A percentile compares a stretch with the other conserved stretches of the same genome.
Evolutionary conservation across 2,113 vertebrate species (phyloP).

Genomic region (Serinus canaria): DNA sequence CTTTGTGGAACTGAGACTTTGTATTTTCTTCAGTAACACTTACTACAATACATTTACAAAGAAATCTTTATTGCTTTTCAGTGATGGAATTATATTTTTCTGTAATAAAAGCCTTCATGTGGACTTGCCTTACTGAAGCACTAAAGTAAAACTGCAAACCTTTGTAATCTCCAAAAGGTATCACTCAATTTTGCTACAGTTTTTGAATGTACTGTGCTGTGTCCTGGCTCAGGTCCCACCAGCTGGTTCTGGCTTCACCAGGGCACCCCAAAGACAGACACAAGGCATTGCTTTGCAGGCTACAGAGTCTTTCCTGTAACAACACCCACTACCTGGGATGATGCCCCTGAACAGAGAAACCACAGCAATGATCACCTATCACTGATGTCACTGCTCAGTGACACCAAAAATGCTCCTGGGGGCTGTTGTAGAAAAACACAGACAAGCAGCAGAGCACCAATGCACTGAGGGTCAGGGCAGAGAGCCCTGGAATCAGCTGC

Average conservation of each 20-base stretch:
- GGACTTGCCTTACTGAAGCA: neutral
- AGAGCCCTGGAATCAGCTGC: neutral
- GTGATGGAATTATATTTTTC: constrained; percentile 2
- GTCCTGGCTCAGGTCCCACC: neutral
- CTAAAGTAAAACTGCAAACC: neutral
- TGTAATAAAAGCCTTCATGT: neutral
- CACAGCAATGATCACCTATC: neutral
- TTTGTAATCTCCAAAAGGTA: neutral
- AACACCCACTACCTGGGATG: neutral
- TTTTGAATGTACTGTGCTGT: neutral
- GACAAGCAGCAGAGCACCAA: accelerated
- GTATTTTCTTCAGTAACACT: neutral
- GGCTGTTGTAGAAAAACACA: accelerated
- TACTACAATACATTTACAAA: neutral
- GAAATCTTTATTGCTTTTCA: constrained; percentile 29
- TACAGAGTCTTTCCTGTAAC: neutral
- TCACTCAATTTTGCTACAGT: neutral
- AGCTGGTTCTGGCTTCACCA: neutral
- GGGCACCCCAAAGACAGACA: neutral
- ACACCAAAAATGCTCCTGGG: accelerated
- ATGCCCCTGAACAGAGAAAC: neutral
- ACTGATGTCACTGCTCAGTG: accelerated
- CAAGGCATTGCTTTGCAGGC: neutral
- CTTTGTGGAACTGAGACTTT: neutral
- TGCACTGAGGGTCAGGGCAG: neutral